These are phyloP conservation scores for Oophaga pumilio DNA, from an alignment of 2,113 vertebrate species.

Conservation along the genomic window DNA sequence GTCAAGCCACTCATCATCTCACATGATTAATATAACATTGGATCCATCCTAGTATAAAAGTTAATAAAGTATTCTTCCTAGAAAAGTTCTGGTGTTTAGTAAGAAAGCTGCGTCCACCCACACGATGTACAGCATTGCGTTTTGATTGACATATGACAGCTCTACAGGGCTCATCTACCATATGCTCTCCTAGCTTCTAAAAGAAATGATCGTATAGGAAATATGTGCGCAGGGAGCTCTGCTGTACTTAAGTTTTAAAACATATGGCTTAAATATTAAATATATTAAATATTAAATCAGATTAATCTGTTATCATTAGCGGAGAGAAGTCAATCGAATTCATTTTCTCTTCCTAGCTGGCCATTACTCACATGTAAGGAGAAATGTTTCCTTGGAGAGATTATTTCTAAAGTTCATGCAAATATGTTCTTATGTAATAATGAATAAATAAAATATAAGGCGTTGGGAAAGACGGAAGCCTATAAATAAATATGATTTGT, in stretches of 20 bases:
- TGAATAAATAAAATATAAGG: constrained; percentile 28
- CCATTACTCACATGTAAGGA: constrained; percentile 11
- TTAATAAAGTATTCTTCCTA: neutral
- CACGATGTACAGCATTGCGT: constrained; percentile 7
- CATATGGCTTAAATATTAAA: constrained; percentile 25
- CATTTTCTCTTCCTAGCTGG: constrained; percentile 1
- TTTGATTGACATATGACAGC: constrained; percentile 49
- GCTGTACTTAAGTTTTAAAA: neutral
- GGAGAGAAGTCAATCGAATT: constrained; percentile 8
- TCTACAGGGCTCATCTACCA: constrained; percentile 8
- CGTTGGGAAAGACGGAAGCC: neutral
- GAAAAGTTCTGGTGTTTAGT: neutral
- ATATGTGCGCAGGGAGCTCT: neutral
- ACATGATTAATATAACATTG: neutral
- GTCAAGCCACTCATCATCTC: neutral
- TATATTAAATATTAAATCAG: constrained; percentile 20
- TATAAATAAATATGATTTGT: neutral
- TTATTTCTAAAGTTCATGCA: neutral
- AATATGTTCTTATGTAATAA: constrained; percentile 20
- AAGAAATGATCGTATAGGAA: neutral
- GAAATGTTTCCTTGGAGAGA: neutral
- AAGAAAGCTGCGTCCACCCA: constrained; percentile 11
- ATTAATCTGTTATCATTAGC: constrained; percentile 23
- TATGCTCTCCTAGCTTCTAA: constrained; percentile 36
- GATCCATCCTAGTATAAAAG: neutral